Conservation (phyloP, 37 sponge, comb jelly and placozoan species). For the Haliclona indistincta region DNA sequence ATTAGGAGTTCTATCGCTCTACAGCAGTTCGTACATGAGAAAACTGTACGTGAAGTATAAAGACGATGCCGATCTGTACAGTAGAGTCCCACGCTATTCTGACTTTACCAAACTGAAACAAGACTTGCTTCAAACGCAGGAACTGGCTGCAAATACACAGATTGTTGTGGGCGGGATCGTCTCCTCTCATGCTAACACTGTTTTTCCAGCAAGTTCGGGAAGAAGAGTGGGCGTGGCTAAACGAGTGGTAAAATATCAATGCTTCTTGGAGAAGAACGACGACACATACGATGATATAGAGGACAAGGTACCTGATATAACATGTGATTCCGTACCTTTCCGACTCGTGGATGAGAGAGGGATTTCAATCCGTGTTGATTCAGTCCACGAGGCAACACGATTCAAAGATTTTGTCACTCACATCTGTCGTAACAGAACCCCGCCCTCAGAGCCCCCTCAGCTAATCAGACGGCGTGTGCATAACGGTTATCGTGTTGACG, state of each 20-base stretch:
- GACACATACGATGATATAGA: conserved; percentile 19
- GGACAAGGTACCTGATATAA: conserved; percentile 45
- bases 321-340: conserved; percentile 56
- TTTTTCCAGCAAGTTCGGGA: conserved; percentile 29
- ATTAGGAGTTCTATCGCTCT: no score
- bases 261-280: conserved; percentile 32
- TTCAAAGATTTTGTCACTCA: conserved; percentile 40
- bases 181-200: conserved; percentile 13
- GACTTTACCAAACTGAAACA: conserved; percentile 29
- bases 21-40: no score
- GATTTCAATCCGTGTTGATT: conserved; percentile 25
- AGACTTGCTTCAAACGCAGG: no score
- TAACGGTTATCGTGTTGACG: conserved; percentile 44
- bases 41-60: no score
- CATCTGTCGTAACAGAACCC: conserved; percentile 44
- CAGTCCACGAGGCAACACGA: conserved; percentile 45
- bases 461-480: conserved; percentile 44
- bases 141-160: conserved; percentile 1
- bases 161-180: conserved; percentile 54
- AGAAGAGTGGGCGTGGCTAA: conserved; percentile 62
- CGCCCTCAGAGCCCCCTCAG: conserved; percentile 53
- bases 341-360: conserved; percentile 48
- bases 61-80: conserved; percentile 51
- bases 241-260: conserved; percentile 47
- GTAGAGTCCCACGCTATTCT: conserved; percentile 40